phyloP scores from a whole-genome alignment of 2,797 vertebrate species.

The Pterois miles region DNA sequence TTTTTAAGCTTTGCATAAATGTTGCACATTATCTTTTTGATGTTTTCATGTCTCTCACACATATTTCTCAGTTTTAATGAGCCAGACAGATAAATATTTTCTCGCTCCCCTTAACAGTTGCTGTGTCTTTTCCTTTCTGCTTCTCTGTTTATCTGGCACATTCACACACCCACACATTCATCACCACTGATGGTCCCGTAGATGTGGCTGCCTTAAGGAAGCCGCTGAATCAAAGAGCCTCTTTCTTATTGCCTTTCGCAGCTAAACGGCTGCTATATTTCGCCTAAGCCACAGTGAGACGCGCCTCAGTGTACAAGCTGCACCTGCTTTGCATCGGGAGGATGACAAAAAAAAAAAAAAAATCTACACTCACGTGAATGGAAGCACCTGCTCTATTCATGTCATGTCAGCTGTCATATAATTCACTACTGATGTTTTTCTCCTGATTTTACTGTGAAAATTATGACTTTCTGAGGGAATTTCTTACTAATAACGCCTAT shows the following conservation, averaged over 20 bases:
- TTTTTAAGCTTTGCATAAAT: not conserved
- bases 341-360: slow-evolving; percentile 50
- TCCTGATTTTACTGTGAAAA: slow-evolving; percentile 10
- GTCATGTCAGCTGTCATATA: slow-evolving; percentile 24
- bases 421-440: slow-evolving; percentile 12
- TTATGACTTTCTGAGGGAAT: slow-evolving; percentile 7
- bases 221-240: slow-evolving; percentile 64
- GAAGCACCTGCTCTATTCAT: slow-evolving; percentile 49
- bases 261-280: slow-evolving; percentile 37
- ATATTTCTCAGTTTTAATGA: slow-evolving; percentile 9
- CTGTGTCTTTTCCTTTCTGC: slow-evolving; percentile 26
- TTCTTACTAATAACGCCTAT: slow-evolving; percentile 1
- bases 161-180: slow-evolving; percentile 58
- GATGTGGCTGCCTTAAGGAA: slow-evolving; percentile 53
- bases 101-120: slow-evolving; percentile 10
- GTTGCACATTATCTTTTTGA: not conserved
- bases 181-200: slow-evolving; percentile 45
- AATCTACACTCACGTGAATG: slow-evolving; percentile 30
- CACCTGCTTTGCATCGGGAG: slow-evolving; percentile 48
- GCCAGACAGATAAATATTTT: slow-evolving; percentile 18
- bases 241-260: slow-evolving; percentile 60
- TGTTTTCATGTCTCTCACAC: not conserved
- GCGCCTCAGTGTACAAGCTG: slow-evolving; percentile 31
- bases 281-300: slow-evolving; percentile 15
- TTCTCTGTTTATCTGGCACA: slow-evolving; percentile 48